Evolutionary conservation across 2,113 vertebrate genomes (phyloP).

Genomic region (Coreoperca whiteheadi): DNA sequence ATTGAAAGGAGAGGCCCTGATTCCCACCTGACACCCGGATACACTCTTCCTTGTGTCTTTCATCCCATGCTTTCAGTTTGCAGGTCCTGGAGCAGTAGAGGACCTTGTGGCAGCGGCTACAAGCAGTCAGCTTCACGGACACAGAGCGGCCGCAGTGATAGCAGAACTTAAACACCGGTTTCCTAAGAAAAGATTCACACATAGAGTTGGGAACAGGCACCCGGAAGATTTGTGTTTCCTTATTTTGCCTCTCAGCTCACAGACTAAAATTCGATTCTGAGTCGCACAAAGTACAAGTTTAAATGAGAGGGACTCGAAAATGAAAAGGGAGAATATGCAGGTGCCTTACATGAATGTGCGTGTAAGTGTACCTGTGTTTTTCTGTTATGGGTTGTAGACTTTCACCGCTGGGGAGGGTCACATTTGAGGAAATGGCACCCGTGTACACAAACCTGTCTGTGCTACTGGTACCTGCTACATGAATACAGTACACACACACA

Average conservation of each 20-base stretch:
- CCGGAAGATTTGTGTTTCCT: neutral
- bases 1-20: neutral
- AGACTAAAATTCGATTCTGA: neutral
- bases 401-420: neutral
- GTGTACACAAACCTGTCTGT: neutral
- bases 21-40: conserved; percentile 61
- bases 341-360: neutral
- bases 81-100: conserved; percentile 87
- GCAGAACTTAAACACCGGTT: conserved; percentile 86
- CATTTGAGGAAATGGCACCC: conserved; percentile 13
- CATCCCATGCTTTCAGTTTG: conserved; percentile 83
- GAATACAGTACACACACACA: conserved; percentile 1
- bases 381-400: neutral
- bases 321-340: neutral
- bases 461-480: neutral
- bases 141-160: conserved; percentile 87
- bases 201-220: neutral
- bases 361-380: conserved; percentile 22
- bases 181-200: conserved; percentile 63
- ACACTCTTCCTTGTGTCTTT: conserved; percentile 86
- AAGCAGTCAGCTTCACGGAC: conserved; percentile 81
- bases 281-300: neutral
- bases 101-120: conserved; percentile 82
- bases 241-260: neutral
- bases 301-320: neutral